Base-by-base conservation (phyloP, 2,888 invertebrate genomes). In the Pilophorus perplexus region DNA sequence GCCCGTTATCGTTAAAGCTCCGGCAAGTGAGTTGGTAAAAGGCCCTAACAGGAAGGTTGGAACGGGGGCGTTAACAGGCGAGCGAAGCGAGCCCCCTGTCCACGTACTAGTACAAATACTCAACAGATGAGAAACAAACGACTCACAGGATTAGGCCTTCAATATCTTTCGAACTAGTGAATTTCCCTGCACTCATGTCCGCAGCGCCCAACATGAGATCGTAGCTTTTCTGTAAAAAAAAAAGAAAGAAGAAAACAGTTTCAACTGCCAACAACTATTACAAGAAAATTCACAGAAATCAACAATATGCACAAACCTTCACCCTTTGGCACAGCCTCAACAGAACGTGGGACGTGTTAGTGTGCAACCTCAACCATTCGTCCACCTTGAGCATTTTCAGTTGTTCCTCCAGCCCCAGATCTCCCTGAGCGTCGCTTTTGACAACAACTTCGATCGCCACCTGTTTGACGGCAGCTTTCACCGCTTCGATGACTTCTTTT, bases 401-500 rank as follows among this genome's bases (percentile, higher is more conserved):
- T 73, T 85, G 84, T 73, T 85, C 85, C 33, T 82, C 83, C 69
- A 82, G 74, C 66, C 79, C 79, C 14, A 73, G 71, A 16, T 74
- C 73, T 16, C 68, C 68, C 16, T 46, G 76, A 38, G 79, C 77
- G 68, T 81, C 83, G 68, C 80, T 81, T 2, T 77, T 83, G 8
- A 87, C 84, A 40, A 86, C 78, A 66, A 84, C 83, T 79, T 93
- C 93, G 73, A 93, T 90, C 46, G 93, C 79, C 68, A 77, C 77
- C 77, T 79, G 74, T 77, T 96, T 95, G 16, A 95, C 85, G 54
- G 90, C 84, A 28, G 94, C 87, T 76, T 93, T 89, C 64, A 94
- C 85, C 8, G 93, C 89, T 44, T 90, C 90, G 72, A 89, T 88
- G 20, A 93, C 89, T 80, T 98, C 97, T 73, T 89, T 88, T 78